Conservation (phyloP, 1,140 invertebrate species). For the Tetragonula clypearis region DNA sequence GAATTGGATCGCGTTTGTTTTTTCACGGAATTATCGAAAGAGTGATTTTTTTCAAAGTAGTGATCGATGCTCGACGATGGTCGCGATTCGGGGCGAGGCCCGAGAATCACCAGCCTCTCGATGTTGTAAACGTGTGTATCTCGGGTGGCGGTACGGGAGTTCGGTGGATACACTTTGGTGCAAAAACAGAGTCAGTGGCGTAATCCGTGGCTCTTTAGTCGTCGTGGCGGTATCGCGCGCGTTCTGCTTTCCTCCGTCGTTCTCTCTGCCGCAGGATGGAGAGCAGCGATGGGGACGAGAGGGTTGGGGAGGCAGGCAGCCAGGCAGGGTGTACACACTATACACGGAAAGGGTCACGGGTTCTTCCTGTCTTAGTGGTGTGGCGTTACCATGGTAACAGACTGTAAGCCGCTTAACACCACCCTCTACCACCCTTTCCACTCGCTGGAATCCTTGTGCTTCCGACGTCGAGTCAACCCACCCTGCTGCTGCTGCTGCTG, state of each 20-base stretch:
- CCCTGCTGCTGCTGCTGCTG: slow-evolving; percentile 33
- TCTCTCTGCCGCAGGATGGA: slow-evolving; percentile 48
- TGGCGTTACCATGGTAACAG: slow-evolving; percentile 77
- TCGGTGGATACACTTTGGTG: slow-evolving; percentile 66
- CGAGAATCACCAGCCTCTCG: no score
- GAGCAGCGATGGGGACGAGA: slow-evolving; percentile 19
- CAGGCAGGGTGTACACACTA: slow-evolving; percentile 7
- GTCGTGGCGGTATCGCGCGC: slow-evolving; percentile 22
- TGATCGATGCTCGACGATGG: background rate
- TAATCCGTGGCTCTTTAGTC: slow-evolving; percentile 62
- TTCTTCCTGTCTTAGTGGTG: slow-evolving; percentile 74
- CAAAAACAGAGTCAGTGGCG: slow-evolving; percentile 71
- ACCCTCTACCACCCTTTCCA: slow-evolving; percentile 56
- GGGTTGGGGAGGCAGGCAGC: slow-evolving; percentile 17
- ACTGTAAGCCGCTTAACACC: slow-evolving; percentile 78
- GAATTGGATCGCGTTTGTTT: no score
- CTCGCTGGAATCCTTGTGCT: slow-evolving; percentile 61
- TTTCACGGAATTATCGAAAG: background rate
- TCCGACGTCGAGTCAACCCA: slow-evolving; percentile 68
- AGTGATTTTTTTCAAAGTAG: background rate
- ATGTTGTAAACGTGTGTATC: background rate
- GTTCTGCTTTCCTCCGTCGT: slow-evolving; percentile 33
- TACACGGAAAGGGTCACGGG: slow-evolving; percentile 42
- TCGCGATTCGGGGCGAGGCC: background rate
- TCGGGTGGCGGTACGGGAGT: slow-evolving; percentile 18